A percentile compares a stretch with the other conserved stretches of the same genome.
These are phyloP conservation scores for Leuciscus idus DNA, from an alignment of 2,113 vertebrate genomes.

Conservation along the genomic window DNA sequence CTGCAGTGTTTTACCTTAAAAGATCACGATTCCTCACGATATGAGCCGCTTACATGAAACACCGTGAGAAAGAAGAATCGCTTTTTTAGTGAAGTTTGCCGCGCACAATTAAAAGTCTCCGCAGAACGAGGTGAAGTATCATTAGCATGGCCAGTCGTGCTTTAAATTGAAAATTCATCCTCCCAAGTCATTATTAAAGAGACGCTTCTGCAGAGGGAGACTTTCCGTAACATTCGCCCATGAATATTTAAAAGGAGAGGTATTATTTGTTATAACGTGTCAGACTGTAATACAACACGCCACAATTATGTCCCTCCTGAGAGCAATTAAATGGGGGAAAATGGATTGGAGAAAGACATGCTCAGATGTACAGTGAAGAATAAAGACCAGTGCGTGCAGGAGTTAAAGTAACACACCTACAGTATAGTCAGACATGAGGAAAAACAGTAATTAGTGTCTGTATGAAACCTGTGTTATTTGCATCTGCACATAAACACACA, in stretches of 20 bases:
- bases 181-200: constrained; percentile 24
- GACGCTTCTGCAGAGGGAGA: not conserved
- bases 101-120: not conserved
- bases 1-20: not conserved
- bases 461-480: not conserved
- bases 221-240: not conserved
- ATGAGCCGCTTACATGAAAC: not conserved
- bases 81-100: not conserved
- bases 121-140: not conserved
- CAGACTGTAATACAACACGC: not conserved
- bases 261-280: not conserved
- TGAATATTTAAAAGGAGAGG: constrained; percentile 19
- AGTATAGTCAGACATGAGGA: not conserved
- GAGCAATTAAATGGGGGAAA: not conserved
- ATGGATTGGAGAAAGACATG: not conserved
- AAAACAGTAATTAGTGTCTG: not conserved
- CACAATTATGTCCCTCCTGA: not conserved
- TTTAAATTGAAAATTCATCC: constrained; percentile 28
- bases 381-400: not conserved
- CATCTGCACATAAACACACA: not conserved
- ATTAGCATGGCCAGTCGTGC: constrained; percentile 1
- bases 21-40: not conserved
- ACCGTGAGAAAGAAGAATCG: not conserved
- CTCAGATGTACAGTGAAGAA: not conserved
- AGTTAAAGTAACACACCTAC: not conserved